These are phyloP conservation scores for Crambe crambe DNA, from an alignment of 37 sponge, comb jelly and placozoan genomes.

Conservation along the genomic window DNA sequence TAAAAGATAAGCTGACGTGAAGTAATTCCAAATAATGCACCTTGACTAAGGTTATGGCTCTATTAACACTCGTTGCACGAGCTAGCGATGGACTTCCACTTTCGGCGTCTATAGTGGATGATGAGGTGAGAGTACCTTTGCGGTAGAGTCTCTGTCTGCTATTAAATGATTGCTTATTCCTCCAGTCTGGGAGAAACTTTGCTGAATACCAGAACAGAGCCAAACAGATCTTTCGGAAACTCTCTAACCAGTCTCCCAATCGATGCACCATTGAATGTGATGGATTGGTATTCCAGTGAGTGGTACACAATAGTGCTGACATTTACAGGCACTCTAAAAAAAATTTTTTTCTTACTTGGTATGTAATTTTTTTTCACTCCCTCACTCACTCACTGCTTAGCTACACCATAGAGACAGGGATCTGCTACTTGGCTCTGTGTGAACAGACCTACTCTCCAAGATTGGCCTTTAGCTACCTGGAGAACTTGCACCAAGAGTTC, in stretches of 20 bases:
- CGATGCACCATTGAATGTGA: conserved; percentile 81
- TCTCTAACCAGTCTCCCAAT: conserved; percentile 80
- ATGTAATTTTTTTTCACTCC: not conserved
- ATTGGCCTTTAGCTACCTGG: conserved; percentile 92
- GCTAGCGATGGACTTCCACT: conserved; percentile 91
- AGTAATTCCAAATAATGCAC: conserved; percentile 14
- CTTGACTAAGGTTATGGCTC: conserved; percentile 70
- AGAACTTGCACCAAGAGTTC: conserved; percentile 77
- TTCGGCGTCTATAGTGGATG: conserved; percentile 88
- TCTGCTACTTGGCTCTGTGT: conserved; percentile 91
- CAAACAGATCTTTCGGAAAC: conserved; percentile 86
- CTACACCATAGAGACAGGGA: conserved; percentile 78
- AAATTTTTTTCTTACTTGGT: not conserved
- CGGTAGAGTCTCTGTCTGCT: not conserved
- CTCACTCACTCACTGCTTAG: conserved; percentile 5
- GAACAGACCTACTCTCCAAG: conserved; percentile 79
- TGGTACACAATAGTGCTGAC: not conserved
- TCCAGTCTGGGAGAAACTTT: conserved; percentile 73
- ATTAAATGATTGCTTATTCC: not conserved
- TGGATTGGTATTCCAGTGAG: conserved; percentile 93
- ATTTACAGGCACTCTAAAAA: not conserved
- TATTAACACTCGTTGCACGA: conserved; percentile 89
- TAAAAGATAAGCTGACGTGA: too few relatives aligned
- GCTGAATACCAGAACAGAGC: conserved; percentile 87
- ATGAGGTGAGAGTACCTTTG: conserved; percentile 39